Evolutionary conservation across 2,888 invertebrate genomes (phyloP).

Genomic region (Pyrrhia umbra): DNA sequence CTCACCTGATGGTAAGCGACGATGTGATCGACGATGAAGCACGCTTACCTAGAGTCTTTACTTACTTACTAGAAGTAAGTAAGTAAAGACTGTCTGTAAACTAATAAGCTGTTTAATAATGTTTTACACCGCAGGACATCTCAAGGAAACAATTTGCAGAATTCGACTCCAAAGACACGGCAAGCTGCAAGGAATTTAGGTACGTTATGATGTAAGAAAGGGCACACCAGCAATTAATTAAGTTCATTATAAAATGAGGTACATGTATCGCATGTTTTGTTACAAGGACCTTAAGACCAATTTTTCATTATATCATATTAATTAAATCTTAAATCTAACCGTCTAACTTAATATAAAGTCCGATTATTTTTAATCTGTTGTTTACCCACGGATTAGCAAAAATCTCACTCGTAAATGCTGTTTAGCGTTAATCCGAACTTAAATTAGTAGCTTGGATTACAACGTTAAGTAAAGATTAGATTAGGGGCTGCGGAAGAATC

Average conservation of each 20-base stretch:
- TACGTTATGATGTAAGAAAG: slow-evolving; percentile 31
- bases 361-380: too few species aligned
- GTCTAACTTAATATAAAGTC: too few species aligned
- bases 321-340: background rate
- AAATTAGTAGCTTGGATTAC: too few species aligned
- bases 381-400: too few species aligned
- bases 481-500: too few species aligned
- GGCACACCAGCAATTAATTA: slow-evolving; percentile 37
- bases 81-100: background rate
- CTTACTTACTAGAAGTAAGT: too few species aligned
- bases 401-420: too few species aligned
- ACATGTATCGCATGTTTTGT: background rate
- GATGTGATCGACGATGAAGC: too few species aligned
- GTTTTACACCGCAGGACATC: slow-evolving; percentile 5
- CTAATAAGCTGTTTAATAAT: background rate
- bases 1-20: too few species aligned
- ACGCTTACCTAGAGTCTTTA: too few species aligned
- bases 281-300: slow-evolving; percentile 1
- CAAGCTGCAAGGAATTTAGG: slow-evolving; percentile 20
- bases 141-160: slow-evolving; percentile 29
- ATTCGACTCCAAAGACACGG: slow-evolving; percentile 5
- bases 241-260: background rate
- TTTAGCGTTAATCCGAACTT: too few species aligned
- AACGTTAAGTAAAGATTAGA: too few species aligned
- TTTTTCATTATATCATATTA: background rate